These are phyloP conservation scores for Triops longicaudatus DNA, from an alignment of 1,140 invertebrate genomes.

Conservation along the genomic window DNA sequence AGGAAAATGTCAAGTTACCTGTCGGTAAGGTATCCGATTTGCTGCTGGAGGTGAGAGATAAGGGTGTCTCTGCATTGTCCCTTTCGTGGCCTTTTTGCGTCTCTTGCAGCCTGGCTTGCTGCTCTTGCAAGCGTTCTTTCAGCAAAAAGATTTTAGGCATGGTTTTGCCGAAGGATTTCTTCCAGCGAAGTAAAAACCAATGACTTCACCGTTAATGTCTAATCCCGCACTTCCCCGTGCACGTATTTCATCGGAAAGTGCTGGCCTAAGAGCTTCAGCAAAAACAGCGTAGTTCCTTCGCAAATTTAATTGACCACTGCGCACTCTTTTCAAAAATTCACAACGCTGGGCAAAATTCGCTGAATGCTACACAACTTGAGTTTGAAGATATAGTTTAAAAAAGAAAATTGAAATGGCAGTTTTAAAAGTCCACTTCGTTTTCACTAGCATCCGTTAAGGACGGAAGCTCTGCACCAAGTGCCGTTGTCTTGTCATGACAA, in stretches of 20 bases:
- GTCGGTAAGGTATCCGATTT: constrained; percentile 4
- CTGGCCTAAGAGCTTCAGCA: no score
- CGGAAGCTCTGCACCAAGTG: constrained; percentile 13
- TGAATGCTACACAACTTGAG: not conserved
- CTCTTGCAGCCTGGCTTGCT: constrained; percentile 69
- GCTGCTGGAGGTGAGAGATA: not conserved
- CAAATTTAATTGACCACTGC: no score
- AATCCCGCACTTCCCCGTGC: no score
- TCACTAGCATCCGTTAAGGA: constrained; percentile 14
- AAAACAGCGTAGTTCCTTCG: no score
- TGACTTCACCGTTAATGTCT: no score
- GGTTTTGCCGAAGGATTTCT: not conserved
- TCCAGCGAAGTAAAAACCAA: not conserved
- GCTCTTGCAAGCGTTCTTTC: constrained; percentile 76
- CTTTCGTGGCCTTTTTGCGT: constrained; percentile 50
- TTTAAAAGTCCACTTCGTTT: not conserved
- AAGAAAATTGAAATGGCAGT: not conserved
- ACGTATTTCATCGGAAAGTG: no score
- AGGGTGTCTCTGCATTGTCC: constrained; percentile 7
- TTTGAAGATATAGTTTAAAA: not conserved
- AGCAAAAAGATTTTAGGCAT: constrained; percentile 87
- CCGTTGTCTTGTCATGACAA: constrained; percentile 14
- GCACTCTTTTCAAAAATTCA: no score
- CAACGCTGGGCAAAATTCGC: no score
- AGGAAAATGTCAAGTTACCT: not conserved